Evolutionary conservation across 2,113 vertebrate genomes (phyloP).

Genomic region (Charadrius vociferus): DNA sequence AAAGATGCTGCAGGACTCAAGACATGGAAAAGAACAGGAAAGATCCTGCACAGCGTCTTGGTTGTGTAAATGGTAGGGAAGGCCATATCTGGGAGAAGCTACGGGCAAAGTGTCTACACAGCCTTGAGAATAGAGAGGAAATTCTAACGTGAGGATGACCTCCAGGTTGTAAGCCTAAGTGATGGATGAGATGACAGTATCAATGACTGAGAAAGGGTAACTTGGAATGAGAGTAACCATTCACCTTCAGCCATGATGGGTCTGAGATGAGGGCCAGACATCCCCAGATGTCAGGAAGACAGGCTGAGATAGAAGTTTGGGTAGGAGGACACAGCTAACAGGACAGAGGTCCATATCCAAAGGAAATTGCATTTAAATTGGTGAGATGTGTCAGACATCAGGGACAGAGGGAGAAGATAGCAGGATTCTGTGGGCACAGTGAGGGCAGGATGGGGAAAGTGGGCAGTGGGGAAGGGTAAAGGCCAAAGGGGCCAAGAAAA

Average conservation of each 20-base stretch:
- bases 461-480: background rate
- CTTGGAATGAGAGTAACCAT: background rate
- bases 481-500: background rate
- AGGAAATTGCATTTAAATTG: background rate
- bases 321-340: background rate
- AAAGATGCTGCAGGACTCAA: background rate
- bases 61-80: background rate
- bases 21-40: background rate
- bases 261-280: background rate
- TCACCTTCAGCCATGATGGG: fast-evolving
- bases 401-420: background rate
- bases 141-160: background rate
- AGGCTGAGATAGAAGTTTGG: background rate
- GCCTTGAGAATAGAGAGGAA: background rate
- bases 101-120: background rate
- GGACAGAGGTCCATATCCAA: background rate
- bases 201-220: background rate
- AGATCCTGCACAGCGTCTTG: background rate
- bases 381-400: background rate
- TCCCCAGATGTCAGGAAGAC: background rate
- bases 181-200: background rate
- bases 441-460: background rate
- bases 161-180: background rate
- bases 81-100: background rate
- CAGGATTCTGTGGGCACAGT: background rate